These are phyloP conservation scores for Pimpla rufipes DNA, from an alignment of 2,888 invertebrate genomes.

Conservation along the genomic window DNA sequence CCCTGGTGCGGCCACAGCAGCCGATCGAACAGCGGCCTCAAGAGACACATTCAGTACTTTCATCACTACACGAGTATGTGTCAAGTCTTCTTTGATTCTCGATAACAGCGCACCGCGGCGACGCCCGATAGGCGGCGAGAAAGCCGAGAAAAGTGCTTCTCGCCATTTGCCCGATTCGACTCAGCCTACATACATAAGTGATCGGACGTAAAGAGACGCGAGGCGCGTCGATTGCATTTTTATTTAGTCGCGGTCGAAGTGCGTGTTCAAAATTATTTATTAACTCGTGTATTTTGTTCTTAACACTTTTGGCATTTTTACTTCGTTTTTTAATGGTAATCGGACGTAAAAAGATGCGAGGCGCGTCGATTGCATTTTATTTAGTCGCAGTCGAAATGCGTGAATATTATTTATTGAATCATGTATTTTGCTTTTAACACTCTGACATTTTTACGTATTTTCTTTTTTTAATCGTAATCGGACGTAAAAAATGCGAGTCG, in stretches of 20 bases:
- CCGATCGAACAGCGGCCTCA: not conserved
- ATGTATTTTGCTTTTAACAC: not conserved
- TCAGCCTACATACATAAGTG: not conserved
- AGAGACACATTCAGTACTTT: not conserved
- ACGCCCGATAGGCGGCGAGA: not conserved
- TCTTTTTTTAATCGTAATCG: not conserved
- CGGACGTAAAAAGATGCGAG: not conserved
- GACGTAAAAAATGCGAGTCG: too few species aligned
- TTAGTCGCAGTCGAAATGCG: not conserved
- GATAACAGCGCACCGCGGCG: not conserved
- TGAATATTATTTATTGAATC: not conserved
- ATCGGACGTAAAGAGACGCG: not conserved
- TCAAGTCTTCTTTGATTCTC: not conserved
- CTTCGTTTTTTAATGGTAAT: not conserved
- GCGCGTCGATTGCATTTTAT: not conserved
- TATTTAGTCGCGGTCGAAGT: not conserved
- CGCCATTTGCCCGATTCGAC: not conserved
- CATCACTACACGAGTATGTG: not conserved
- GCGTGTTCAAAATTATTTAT: conserved; percentile 1
- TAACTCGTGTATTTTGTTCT: not conserved
- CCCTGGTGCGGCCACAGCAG: conserved; percentile 12
- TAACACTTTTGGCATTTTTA: not conserved
- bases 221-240: not conserved
- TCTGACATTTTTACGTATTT: too few species aligned
- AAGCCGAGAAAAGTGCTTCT: not conserved